These are phyloP conservation scores for Coccyzus lansbergi DNA, from an alignment of 2,797 vertebrate genomes.

Conservation along the genomic window DNA sequence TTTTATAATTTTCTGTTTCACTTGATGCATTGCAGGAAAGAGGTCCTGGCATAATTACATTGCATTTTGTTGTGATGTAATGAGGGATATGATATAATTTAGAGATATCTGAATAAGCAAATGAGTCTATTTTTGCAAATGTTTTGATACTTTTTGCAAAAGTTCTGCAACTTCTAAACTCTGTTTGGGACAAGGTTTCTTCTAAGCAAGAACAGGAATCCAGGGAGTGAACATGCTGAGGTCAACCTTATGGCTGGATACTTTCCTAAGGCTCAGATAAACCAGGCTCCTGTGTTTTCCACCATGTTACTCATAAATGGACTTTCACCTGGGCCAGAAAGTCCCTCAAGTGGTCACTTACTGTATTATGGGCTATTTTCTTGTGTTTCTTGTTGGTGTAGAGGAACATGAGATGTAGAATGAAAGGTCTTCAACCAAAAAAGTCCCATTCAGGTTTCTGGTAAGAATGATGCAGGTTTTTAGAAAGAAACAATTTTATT, in stretches of 20 bases:
- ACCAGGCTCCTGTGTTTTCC: not conserved
- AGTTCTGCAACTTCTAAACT: not conserved
- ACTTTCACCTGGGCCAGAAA: not conserved
- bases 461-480: not conserved
- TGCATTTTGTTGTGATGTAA: not conserved
- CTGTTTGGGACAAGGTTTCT: not conserved
- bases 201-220: not conserved
- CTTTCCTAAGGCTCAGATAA: not conserved
- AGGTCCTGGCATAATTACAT: not conserved
- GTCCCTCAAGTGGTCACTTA: not conserved
- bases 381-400: not conserved
- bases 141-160: not conserved
- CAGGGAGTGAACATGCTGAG: accelerated
- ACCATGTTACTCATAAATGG: not conserved
- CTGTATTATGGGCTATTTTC: not conserved
- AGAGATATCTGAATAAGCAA: not conserved
- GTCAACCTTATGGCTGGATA: accelerated
- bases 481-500: conserved; percentile 18
- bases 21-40: not conserved
- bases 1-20: not conserved
- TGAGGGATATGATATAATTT: not conserved
- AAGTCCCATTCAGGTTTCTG: not conserved
- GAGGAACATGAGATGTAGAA: not conserved
- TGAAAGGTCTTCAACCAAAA: not conserved
- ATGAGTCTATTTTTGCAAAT: not conserved